These are phyloP conservation scores for Cervus canadensis DNA, from an alignment of 2,113 vertebrate genomes.

Conservation along the genomic window DNA sequence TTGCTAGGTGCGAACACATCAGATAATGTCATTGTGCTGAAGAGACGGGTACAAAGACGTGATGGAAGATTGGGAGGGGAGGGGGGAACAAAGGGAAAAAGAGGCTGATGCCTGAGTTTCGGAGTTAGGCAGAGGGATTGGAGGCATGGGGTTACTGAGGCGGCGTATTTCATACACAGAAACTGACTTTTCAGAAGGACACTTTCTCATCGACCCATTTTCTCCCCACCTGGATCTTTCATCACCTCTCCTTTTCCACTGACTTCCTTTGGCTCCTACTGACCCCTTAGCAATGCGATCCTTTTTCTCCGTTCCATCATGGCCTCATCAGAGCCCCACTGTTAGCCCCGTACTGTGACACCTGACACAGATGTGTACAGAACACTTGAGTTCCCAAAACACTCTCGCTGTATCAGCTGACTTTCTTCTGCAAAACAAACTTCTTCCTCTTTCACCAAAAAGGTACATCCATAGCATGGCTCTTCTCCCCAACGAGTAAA, in stretches of 20 bases:
- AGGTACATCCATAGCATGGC: neutral
- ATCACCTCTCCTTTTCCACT: neutral
- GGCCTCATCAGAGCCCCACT: neutral
- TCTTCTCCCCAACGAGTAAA: neutral
- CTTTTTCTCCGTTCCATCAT: rapidly evolving
- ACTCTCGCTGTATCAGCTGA: neutral
- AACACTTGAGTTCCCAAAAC: neutral
- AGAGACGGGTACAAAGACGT: neutral
- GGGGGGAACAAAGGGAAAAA: neutral
- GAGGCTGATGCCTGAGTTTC: neutral
- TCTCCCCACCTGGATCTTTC: neutral
- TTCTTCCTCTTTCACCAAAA: neutral
- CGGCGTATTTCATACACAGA: neutral
- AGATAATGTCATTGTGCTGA: neutral
- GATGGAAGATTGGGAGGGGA: neutral
- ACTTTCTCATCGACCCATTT: neutral
- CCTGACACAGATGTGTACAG: rapidly evolving
- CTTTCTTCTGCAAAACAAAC: neutral
- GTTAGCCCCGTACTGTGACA: too few relatives aligned
- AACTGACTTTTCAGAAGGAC: neutral
- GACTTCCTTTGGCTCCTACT: neutral
- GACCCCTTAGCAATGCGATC: neutral
- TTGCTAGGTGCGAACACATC: too few relatives aligned
- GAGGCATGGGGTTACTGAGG: neutral
- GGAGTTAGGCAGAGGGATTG: neutral